Conservation (phyloP, 2,113 vertebrate genomes). For the Rhinoptilus africanus region DNA sequence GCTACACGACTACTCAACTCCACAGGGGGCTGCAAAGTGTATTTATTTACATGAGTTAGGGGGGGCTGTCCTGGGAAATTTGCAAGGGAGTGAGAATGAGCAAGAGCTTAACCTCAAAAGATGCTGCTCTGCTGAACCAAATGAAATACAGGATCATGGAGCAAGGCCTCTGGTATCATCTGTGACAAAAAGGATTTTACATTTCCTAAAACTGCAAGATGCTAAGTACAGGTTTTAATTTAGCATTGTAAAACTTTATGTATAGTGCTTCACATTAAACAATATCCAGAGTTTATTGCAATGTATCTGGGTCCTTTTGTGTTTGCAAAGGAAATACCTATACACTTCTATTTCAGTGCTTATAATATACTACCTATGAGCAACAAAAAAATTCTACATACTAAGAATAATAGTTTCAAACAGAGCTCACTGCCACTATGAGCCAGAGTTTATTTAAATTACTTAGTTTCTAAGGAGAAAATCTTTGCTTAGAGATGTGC, state of each 20-base stretch:
- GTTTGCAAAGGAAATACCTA: neutral
- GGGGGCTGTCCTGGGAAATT: neutral
- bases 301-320: neutral
- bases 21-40: neutral
- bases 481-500: conserved; percentile 86
- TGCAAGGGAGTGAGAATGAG: neutral
- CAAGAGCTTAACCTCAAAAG: neutral
- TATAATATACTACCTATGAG: neutral
- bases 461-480: conserved; percentile 84
- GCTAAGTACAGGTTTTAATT: neutral
- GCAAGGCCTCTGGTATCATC: neutral
- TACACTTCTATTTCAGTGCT: neutral
- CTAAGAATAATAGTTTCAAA: neutral
- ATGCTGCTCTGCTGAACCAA: neutral
- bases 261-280: neutral
- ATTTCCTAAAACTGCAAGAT: neutral
- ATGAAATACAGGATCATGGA: neutral
- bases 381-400: neutral
- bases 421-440: neutral
- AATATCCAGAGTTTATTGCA: neutral
- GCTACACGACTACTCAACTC: neutral
- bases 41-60: neutral
- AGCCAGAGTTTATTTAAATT: neutral
- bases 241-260: neutral
- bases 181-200: neutral